A percentile compares a stretch with the other conserved stretches of the same genome.
phyloP scores from a whole-genome alignment of 2,113 vertebrate species.

The Dipodomys spectabilis region DNA sequence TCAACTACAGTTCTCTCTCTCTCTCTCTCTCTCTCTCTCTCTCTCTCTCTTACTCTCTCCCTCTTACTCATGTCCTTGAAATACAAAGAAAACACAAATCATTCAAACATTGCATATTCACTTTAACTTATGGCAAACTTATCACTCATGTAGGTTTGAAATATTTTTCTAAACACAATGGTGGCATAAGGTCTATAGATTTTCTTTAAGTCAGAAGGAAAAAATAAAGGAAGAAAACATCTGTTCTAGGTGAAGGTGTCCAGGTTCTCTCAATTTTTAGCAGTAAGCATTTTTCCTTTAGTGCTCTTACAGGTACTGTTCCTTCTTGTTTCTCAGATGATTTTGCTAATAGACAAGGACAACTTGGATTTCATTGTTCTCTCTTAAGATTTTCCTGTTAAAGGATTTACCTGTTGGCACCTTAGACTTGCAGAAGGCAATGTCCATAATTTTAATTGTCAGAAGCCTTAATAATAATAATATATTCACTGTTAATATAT shows the following conservation, averaged over 20 bases:
- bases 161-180: neutral
- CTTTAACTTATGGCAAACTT: neutral
- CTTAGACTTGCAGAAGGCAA: neutral
- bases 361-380: neutral
- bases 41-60: too few species aligned
- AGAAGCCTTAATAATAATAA: neutral
- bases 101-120: neutral
- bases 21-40: too few species aligned
- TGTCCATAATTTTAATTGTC: neutral
- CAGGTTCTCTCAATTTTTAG: neutral
- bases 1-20: neutral
- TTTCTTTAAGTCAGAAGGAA: neutral
- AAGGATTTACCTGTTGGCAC: neutral
- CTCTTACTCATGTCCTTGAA: neutral
- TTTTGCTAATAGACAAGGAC: neutral
- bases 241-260: neutral
- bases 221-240: too few species aligned
- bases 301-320: neutral
- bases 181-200: neutral
- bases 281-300: neutral
- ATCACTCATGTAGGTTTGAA: neutral
- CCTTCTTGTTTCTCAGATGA: neutral
- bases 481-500: neutral
- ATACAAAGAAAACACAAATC: neutral
- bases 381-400: neutral